A percentile compares a stretch with the other conserved stretches of the same genome.
Evolutionary conservation across 2,888 invertebrate genomes (phyloP).

Genomic region (Lysandra coridon): DNA sequence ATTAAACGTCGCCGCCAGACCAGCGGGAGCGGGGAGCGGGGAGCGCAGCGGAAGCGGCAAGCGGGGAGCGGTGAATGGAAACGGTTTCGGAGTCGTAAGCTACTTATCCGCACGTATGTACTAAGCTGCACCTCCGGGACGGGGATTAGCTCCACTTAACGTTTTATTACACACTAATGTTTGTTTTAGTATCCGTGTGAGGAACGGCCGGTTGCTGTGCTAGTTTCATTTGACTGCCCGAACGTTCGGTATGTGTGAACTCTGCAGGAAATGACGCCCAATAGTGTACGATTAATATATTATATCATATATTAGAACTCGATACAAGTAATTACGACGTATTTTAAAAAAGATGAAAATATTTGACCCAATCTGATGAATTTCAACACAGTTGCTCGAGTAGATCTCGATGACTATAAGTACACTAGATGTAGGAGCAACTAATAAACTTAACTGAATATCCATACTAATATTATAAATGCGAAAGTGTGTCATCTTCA

Average conservation of each 20-base stretch:
- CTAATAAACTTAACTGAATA: neutral
- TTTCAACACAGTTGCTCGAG: no score
- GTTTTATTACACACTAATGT: neutral
- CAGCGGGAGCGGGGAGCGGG: neutral
- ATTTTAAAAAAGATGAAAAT: no score
- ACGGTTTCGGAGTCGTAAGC: slow-evolving; percentile 2
- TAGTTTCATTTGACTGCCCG: neutral
- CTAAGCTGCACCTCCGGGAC: neutral
- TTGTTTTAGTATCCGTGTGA: neutral
- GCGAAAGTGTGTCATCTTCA: no score
- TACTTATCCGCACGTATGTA: neutral
- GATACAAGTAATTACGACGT: no score
- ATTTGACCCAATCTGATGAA: no score
- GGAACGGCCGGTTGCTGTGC: neutral
- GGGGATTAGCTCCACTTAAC: slow-evolving; percentile 1
- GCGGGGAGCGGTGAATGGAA: neutral
- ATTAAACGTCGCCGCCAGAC: neutral
- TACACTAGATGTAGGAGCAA: neutral
- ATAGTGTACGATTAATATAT: neutral
- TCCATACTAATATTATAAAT: no score
- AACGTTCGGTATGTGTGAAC: neutral
- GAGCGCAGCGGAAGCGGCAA: neutral
- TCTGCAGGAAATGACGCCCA: neutral
- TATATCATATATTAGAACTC: no score
- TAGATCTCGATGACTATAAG: neutral